Base-by-base conservation (phyloP, 2,113 vertebrate species). In the Hucho hucho region DNA sequence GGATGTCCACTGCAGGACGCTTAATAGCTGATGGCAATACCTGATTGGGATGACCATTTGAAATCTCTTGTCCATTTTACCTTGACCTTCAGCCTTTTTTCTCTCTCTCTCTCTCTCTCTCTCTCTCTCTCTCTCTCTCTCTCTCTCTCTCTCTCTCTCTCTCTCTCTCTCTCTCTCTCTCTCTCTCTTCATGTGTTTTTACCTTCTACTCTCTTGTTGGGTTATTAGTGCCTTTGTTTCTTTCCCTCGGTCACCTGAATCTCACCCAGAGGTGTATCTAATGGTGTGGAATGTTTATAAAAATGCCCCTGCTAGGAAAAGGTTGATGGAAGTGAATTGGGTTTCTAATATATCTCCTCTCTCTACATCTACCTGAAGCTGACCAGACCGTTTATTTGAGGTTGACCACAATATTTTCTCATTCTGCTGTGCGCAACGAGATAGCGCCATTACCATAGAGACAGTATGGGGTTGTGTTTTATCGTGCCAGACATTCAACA, bases 1-100 rank as follows among this genome's bases (percentile, higher is more conserved):
- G 82, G 84, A 84, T 86, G 89, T 92, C 89, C 87, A 70, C 89
- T 74, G 86, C 81, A 29, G 84, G 86, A 90, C 89, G 78, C 89
- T 90, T 91, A 92, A 92, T 92, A 91, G 90, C 90, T 92, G 90
- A 92, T 92, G 87, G 89, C 88, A 87, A 90, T 83, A 86, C 81
- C 87, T 85, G 90, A 91, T 91, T 92, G 89, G 89, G 85, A 89
- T 88, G 89, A 92, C 89, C 90, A 90, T 91, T 91, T 92, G 86
- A 91, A 91, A 91, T 92, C 89, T 88, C 78, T 4, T 78, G 86
- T 87, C 85, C 84, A 58, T 83, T 87, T 89, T 89, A 81, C 91
- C 87, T 86, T 91, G 89, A 90, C 87, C 88, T n/a, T n/a, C n/a
- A n/a, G n/a, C n/a, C n/a, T n/a, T n/a, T n/a, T n/a, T n/a, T 84